phyloP scores from a whole-genome alignment of 1,140 invertebrate genomes.

The Linepithema humile region DNA sequence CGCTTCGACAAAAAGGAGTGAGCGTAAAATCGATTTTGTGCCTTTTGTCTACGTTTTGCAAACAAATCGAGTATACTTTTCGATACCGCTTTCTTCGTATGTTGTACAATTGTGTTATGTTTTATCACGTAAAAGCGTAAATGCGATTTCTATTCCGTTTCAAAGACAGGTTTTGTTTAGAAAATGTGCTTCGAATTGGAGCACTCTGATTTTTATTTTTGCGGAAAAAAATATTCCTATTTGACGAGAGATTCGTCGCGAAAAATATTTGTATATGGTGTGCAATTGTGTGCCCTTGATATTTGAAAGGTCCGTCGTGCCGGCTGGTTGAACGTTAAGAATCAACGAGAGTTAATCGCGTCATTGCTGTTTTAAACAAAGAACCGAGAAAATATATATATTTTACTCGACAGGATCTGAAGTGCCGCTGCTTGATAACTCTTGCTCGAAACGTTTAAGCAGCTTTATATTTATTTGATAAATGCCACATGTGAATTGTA shows the following conservation, averaged over 20 bases:
- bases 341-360: background rate
- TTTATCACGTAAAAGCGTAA: background rate
- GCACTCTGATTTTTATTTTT: background rate
- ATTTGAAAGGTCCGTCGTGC: conserved; percentile 7
- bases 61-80: background rate
- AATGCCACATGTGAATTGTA: background rate
- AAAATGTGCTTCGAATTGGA: no score
- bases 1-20: conserved; percentile 40
- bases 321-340: background rate
- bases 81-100: background rate
- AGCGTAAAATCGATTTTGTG: conserved; percentile 45
- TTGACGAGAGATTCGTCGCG: background rate
- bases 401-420: background rate
- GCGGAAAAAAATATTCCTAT: background rate
- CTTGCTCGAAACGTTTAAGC: background rate
- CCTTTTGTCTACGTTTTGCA: background rate
- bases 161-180: background rate
- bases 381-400: background rate
- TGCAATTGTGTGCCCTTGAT: conserved; percentile 3
- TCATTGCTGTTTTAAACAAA: background rate
- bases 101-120: background rate
- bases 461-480: background rate
- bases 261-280: background rate
- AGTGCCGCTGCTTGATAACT: background rate
- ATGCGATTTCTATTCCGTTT: background rate